Base-by-base conservation (phyloP, 2,113 vertebrate species). In the Oostethus manadensis region DNA sequence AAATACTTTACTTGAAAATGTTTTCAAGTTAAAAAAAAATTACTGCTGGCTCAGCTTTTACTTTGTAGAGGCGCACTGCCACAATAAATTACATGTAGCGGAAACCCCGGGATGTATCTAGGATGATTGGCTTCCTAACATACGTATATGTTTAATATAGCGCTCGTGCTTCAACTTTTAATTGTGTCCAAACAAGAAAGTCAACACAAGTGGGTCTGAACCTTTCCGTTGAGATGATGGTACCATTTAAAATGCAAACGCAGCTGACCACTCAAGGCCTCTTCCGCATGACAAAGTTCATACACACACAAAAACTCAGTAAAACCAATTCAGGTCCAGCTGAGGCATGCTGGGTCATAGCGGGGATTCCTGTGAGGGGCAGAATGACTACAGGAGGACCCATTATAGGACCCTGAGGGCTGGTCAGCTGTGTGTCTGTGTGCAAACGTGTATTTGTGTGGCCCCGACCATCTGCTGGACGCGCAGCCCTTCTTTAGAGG, bases 401-500 rank as follows among this genome's bases (percentile, higher is more conserved):
- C 76, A 73, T 84, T 81, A 77, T 80, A 66, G 57, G 73, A 73
- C 70, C 78, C 71, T 55, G 8, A 38, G 56, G 77, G 77, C 73
- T 43, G 72, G 74, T 81, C 77, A 79, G 66, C 71, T 68, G 54
- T 58, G 66, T 60, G 62, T 69, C 59, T 69, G 56, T 70, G 60
- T 73, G 54, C 29, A 33, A 33, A 33, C 8, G 29, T 33, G 29
- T 57, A 58, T 72, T 68, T 73, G 77, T 82, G 75, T 80, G 77
- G 76, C 67, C 70, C 77, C 57, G 66, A 74, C 81, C 82, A 85
- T 88, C 83, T 87, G 86, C 70, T 75, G 77, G 66, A 79, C 74
- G 68, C 73, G 77, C 60, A 75, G 68, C 50, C 54, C 38, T 66
- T 72, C 77, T 63, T 60, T 49, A 48, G 56, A 73, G 22, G 54